A percentile compares a stretch with the other conserved stretches of the same genome.
Conservation (phyloP, 2,113 vertebrate species). For the Channa maculata region DNA sequence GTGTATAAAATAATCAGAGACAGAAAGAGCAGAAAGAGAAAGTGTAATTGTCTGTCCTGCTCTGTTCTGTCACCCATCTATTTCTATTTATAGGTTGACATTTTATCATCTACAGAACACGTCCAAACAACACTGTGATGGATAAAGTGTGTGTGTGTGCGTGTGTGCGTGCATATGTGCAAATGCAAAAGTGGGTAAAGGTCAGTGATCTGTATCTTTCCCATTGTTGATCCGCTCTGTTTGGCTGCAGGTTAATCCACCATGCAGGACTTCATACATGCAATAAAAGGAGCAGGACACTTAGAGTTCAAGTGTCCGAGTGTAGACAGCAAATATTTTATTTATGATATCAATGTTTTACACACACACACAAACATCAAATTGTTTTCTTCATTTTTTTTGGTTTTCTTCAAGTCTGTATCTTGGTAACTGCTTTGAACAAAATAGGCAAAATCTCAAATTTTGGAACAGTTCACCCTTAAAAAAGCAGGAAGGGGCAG, state of each 20-base stretch:
- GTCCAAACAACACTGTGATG: slow-evolving; percentile 32
- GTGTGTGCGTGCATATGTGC: background rate
- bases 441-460: too few relatives aligned
- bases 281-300: too few relatives aligned
- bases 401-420: too few relatives aligned
- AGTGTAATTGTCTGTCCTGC: slow-evolving; percentile 24
- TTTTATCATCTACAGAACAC: slow-evolving; percentile 42
- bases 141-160: slow-evolving; percentile 13
- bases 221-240: slow-evolving; percentile 4
- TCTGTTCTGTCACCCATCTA: slow-evolving; percentile 25
- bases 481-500: too few relatives aligned
- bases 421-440: too few relatives aligned
- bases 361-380: too few relatives aligned
- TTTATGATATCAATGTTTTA: too few relatives aligned
- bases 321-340: too few relatives aligned
- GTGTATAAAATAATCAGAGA: background rate
- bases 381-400: too few relatives aligned
- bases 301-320: too few relatives aligned
- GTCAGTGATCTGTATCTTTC: slow-evolving; percentile 10
- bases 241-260: slow-evolving; percentile 23
- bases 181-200: background rate
- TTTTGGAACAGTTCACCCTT: too few relatives aligned
- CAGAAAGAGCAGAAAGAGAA: background rate
- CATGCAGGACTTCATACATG: background rate
- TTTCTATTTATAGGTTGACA: slow-evolving; percentile 59